Base-by-base conservation (phyloP, 2,113 vertebrate species). In the Albula glossodonta region DNA sequence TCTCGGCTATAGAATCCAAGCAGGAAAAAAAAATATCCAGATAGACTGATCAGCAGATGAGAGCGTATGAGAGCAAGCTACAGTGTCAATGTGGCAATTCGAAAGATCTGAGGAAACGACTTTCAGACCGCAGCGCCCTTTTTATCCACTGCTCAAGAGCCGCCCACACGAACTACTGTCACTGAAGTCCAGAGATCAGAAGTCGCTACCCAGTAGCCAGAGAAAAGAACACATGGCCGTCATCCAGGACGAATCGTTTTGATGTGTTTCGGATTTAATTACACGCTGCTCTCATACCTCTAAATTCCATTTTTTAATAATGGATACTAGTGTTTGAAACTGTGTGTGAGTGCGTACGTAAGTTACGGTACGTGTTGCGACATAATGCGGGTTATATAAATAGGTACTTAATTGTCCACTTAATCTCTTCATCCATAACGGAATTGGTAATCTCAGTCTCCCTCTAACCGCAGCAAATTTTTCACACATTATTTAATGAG, bases 121-220 rank as follows among this genome's bases (percentile, higher is more conserved):
- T 51, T 82, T 86, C 66, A 12, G 51, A 78, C 50, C 80, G 63
- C 63, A 86, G 31, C 70, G 70, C 50, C 25, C 78, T 63, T 86
- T 86, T 82, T 86, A 86, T 86, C 31, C 31, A 49, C 51, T n/a
- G 1, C 3, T n/a, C 70, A 53, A 82, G 85, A 82, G 66, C 85
- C 85, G 85, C 85, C 85, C 85, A 82, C 85, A 57, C 51, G 52
- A 82, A 48, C 51, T 13, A 82, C 52, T 57, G 81, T 52, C 51
- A n/a, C 80, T n/a, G 22, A 15, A 41, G 49, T 11, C 53, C n/a
- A 57, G 52, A 53, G 49, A 79, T 48, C 78, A 79, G 78, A 48
- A 49, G 49, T 79, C 25, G 19, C 78, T 79, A 9, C 70, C 78
- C 41, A 79, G 78, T 79, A 49, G 78, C 78, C 41, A 5, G 12